Base-by-base conservation (phyloP, 2,797 vertebrate species). In the Gallirallus australis region DNA sequence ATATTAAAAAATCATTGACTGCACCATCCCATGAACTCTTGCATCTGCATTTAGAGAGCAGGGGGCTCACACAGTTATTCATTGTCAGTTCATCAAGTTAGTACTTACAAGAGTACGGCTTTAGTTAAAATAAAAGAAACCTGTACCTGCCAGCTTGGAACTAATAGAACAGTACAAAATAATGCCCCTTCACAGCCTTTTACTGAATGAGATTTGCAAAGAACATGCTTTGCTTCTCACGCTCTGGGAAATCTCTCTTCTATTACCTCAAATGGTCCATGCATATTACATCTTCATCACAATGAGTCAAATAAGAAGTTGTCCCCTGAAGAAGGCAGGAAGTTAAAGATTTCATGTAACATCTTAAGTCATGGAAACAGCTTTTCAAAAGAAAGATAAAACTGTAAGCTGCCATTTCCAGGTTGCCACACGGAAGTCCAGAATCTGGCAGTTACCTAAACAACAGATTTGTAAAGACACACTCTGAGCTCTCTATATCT, bases 251-350 rank as follows among this genome's bases (percentile, higher is more conserved):
- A 63, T 69, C 21, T 90, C 59, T 59, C 9, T 76, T 77, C 70
- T 59, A 16, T 47, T 52, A 33, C 68, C 19, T 83, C 56, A 96
- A 82, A 94, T 94, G 86, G n/a, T 27, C 84, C 82, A 71, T 89
- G 83, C 63, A 79, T 45, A 86, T 93, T 72, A 63, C 19, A 30
- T 89, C 66, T 93, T 89, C 81, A 91, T 54, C 64, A 42, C 70
- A 92, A 92, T 53, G 63, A 94, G 39, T 95, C 78, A 96, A 68
- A 88, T 47, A 68, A 91, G 75, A 94, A 50, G 18, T 37, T 85
- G 65, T 78, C 45, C n/a, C 54, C 85, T 92, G 82, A 84, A 97
- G 73, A 91, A 94, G 94, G 80, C 50, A 72, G 30, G 37, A 94
- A 96, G 56, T 18, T 90, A 87, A 57, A 86, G 59, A 93, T 91